Evolutionary conservation across 2,888 invertebrate species (phyloP).

Genomic region (Cinara cedri): DNA sequence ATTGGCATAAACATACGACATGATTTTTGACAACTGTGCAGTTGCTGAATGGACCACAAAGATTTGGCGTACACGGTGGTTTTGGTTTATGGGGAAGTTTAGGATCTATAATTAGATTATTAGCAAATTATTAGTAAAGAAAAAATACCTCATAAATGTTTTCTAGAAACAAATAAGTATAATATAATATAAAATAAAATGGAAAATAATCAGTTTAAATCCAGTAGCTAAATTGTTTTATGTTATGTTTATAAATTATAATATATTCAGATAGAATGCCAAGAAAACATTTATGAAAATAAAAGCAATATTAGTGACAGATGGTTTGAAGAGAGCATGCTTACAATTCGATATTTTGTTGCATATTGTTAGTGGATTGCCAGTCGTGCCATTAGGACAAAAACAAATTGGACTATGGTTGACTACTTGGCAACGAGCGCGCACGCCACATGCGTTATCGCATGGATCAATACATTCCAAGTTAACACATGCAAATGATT

Average conservation of each 20-base stretch:
- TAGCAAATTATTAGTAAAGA: constrained; percentile 19
- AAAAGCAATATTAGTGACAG: constrained; percentile 16
- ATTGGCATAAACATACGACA: constrained; percentile 69
- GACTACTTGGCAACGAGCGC: constrained; percentile 56
- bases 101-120: constrained; percentile 45
- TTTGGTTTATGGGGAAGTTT: constrained; percentile 41
- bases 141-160: constrained; percentile 19
- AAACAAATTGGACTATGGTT: constrained; percentile 80
- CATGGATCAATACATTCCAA: constrained; percentile 78
- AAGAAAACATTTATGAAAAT: constrained; percentile 41
- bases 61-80: constrained; percentile 62
- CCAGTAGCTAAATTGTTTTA: too few species aligned
- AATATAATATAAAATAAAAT: neutral
- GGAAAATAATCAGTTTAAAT: too few species aligned
- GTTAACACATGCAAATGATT: constrained; percentile 73
- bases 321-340: constrained; percentile 24
- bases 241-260: neutral
- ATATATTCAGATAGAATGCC: neutral
- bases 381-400: constrained; percentile 77
- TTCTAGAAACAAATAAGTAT: neutral
- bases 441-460: constrained; percentile 69
- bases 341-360: constrained; percentile 61
- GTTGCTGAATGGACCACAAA: constrained; percentile 63
- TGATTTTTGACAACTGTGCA: constrained; percentile 62
- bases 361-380: constrained; percentile 84